Evolutionary conservation across 2,888 invertebrate species (phyloP).

Genomic region (Drosophila fulvimacula): DNA sequence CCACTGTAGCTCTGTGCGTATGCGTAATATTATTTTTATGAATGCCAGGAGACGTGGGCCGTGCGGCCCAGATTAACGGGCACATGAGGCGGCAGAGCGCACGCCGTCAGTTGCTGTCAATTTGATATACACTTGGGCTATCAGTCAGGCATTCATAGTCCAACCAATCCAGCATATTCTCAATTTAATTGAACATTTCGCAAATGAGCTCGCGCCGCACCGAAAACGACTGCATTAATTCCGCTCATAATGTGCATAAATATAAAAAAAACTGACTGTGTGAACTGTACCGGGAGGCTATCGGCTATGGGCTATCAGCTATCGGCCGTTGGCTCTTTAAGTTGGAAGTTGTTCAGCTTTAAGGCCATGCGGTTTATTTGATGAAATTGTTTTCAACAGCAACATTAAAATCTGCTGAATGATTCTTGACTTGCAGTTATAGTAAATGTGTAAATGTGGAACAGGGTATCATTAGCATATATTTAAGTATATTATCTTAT

Average conservation of each 20-base stretch:
- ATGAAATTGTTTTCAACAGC: not conserved
- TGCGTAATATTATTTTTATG: slow-evolving; percentile 53
- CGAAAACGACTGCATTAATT: slow-evolving; percentile 50
- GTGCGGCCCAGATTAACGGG: slow-evolving; percentile 17
- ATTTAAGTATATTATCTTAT: no score
- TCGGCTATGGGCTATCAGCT: not conserved
- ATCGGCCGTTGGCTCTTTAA: slow-evolving; percentile 11
- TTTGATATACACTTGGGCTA: slow-evolving; percentile 55
- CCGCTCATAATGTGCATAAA: slow-evolving; percentile 37
- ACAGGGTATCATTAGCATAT: no score
- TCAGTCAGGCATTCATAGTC: slow-evolving; percentile 46
- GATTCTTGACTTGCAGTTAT: no score
- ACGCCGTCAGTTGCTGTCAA: slow-evolving; percentile 41
- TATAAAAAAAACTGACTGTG: slow-evolving; percentile 11
- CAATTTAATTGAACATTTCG: slow-evolving; percentile 33
- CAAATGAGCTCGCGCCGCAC: slow-evolving; percentile 37
- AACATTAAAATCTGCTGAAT: no score
- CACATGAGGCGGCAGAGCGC: slow-evolving; percentile 7
- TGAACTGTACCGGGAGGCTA: slow-evolving; percentile 1
- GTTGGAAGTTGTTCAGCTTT: slow-evolving; percentile 1
- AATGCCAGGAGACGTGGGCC: slow-evolving; percentile 35
- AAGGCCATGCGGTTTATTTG: not conserved
- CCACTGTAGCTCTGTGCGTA: slow-evolving; percentile 26
- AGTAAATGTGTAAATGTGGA: no score
- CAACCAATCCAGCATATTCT: slow-evolving; percentile 29